Percentiles rank a stretch among this genome's conserved stretches.
phyloP scores from a whole-genome alignment of 2,888 invertebrate species.

The Blastobasis adustella region DNA sequence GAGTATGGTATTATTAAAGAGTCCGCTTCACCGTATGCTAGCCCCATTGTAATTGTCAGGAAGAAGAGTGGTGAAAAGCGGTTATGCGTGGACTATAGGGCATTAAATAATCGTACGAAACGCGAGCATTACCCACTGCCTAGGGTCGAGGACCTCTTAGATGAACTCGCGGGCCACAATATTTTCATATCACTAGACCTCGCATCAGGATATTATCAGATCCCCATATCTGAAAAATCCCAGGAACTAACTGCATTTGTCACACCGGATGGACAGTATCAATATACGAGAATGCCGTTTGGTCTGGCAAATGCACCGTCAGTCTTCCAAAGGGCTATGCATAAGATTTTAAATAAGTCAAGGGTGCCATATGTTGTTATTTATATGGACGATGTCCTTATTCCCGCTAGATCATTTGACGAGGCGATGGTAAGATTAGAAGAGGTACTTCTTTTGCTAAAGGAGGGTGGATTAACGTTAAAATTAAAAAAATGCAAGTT shows the following conservation, averaged over 20 bases:
- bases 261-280: slow-evolving; percentile 1
- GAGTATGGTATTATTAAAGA: background rate
- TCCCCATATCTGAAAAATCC: background rate
- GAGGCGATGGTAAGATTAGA: slow-evolving; percentile 7
- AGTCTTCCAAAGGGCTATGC: slow-evolving; percentile 1
- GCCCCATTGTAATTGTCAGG: background rate
- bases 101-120: background rate
- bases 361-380: slow-evolving; percentile 3
- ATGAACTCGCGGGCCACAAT: background rate
- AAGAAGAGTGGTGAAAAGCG: slow-evolving; percentile 1
- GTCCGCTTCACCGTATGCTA: background rate
- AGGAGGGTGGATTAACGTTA: slow-evolving; percentile 7
- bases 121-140: background rate
- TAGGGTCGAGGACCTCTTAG: background rate
- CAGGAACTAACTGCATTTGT: background rate
- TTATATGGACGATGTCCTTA: slow-evolving; percentile 12
- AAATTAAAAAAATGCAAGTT: slow-evolving; percentile 4
- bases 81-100: slow-evolving; percentile 1
- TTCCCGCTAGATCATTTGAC: background rate
- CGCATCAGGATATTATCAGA: background rate
- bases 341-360: background rate
- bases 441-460: background rate
- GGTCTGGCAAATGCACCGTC: slow-evolving; percentile 10
- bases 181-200: background rate
- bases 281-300: slow-evolving; percentile 11